These are phyloP conservation scores for Psylliodes chrysocephalus DNA, from an alignment of 2,888 invertebrate genomes.

Conservation along the genomic window DNA sequence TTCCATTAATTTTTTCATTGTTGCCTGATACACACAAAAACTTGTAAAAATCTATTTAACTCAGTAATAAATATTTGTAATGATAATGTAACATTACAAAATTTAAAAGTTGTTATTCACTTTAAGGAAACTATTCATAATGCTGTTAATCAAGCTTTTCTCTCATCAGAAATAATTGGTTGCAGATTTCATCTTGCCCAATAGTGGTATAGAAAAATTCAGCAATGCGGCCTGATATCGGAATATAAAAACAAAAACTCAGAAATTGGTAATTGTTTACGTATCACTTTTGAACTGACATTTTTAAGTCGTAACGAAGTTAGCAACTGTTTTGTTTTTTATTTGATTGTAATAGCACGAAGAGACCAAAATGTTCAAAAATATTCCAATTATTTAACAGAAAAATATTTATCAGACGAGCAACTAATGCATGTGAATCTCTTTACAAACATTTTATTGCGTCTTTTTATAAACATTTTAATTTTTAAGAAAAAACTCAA, in stretches of 20 bases:
- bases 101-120: neutral
- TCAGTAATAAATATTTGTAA: too few relatives aligned
- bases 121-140: neutral
- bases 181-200: too few relatives aligned
- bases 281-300: neutral
- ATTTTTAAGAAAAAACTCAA: slow-evolving; percentile 1
- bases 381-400: slow-evolving; percentile 5
- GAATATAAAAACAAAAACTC: neutral
- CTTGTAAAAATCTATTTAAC: too few relatives aligned
- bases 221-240: too few relatives aligned
- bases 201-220: too few relatives aligned
- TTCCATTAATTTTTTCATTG: neutral
- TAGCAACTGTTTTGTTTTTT: slow-evolving; percentile 7
- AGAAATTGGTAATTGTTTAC: neutral
- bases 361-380: neutral
- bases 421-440: slow-evolving; percentile 2
- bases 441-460: neutral
- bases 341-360: slow-evolving; percentile 1
- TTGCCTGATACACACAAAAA: neutral
- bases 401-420: neutral
- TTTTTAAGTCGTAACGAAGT: slow-evolving; percentile 3
- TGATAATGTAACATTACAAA: neutral
- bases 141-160: too few relatives aligned
- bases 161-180: too few relatives aligned
- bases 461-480: neutral